Conservation (phyloP, 35 echinoderm and acorn worm genomes). For the Diadema setosum region DNA sequence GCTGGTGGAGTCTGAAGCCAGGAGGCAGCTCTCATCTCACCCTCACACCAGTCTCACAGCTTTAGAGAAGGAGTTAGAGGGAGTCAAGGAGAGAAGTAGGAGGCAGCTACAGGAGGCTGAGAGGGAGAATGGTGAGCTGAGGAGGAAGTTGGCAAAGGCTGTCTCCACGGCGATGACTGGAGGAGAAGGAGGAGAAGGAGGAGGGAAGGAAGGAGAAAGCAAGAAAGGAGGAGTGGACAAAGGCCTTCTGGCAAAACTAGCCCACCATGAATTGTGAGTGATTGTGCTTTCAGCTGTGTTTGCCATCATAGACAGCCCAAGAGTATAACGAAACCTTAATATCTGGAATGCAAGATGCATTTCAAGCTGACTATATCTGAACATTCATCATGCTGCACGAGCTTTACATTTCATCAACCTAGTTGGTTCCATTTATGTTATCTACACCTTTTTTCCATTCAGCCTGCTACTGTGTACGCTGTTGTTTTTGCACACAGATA, state of each 20-base stretch:
- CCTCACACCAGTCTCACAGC: conserved; percentile 55
- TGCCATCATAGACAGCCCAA: neutral
- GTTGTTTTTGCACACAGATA: too few species aligned
- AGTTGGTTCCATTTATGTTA: too few species aligned
- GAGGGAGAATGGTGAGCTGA: conserved; percentile 58
- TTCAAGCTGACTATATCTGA: too few species aligned
- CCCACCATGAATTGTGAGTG: conserved; percentile 13
- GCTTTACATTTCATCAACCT: too few species aligned
- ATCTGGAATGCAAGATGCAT: too few species aligned
- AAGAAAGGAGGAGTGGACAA: neutral
- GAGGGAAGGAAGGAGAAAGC: neutral
- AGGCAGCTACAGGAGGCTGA: conserved; percentile 44
- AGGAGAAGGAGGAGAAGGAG: neutral
- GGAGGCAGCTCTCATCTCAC: neutral
- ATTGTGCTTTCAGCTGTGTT: neutral
- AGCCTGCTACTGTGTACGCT: too few species aligned
- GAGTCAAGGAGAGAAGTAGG: conserved; percentile 46
- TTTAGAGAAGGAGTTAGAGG: conserved; percentile 65
- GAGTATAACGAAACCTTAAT: neutral
- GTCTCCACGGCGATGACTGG: neutral
- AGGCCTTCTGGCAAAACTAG: conserved; percentile 19
- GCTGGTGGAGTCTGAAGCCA: neutral
- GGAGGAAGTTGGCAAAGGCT: neutral
- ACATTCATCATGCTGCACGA: too few species aligned
- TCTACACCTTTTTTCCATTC: too few species aligned